Evolutionary conservation across 2,888 invertebrate genomes (phyloP).

Genomic region (Drosophila neotestacea): DNA sequence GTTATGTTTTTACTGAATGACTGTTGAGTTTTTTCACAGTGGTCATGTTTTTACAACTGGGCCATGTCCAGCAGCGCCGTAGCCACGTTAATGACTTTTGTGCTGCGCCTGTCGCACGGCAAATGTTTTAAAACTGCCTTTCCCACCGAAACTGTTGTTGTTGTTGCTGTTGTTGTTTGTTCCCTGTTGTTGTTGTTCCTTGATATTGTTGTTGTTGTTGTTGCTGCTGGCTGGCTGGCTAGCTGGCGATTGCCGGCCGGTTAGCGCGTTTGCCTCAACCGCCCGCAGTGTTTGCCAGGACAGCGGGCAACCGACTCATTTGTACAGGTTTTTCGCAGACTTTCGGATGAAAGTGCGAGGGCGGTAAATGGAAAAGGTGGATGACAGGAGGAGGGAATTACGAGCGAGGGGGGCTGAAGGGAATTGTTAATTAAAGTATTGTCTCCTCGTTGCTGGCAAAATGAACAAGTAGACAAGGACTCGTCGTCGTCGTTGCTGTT

Average conservation of each 20-base stretch:
- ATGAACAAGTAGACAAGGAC: constrained; percentile 81
- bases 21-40: constrained; percentile 75
- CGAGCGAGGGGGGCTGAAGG: constrained; percentile 51
- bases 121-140: constrained; percentile 77
- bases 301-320: constrained; percentile 77
- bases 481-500: constrained; percentile 43
- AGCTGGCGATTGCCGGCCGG: constrained; percentile 66
- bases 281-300: constrained; percentile 78
- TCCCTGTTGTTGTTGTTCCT: constrained; percentile 31
- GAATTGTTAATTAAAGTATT: constrained; percentile 82
- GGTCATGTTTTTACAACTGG: constrained; percentile 80
- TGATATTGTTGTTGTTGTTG: constrained; percentile 38
- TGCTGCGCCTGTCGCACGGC: constrained; percentile 77
- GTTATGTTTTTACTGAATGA: constrained; percentile 50
- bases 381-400: neutral
- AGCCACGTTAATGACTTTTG: constrained; percentile 81
- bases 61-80: constrained; percentile 74
- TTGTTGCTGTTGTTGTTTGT: constrained; percentile 38
- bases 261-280: constrained; percentile 69
- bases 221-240: constrained; percentile 21
- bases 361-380: constrained; percentile 20
- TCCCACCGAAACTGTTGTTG: constrained; percentile 25
- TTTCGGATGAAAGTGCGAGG: constrained; percentile 46
- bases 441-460: constrained; percentile 81
- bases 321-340: constrained; percentile 71